Conservation (phyloP, 2,888 invertebrate genomes). For the Tiliacea aurago region DNA sequence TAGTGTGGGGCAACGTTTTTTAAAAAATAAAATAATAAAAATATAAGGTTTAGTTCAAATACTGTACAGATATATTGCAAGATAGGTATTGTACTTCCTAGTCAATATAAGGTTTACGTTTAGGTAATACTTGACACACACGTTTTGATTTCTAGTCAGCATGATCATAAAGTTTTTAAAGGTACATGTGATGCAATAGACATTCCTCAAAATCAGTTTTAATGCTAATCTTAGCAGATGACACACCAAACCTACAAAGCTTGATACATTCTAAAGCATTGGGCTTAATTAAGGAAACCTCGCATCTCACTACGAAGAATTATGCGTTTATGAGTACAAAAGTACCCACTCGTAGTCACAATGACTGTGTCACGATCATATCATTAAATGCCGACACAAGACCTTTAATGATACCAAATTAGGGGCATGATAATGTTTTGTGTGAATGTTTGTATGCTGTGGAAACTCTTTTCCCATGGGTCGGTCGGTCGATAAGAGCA, state of each 20-base stretch:
- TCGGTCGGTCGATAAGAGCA: background rate
- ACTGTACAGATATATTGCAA: too few species aligned
- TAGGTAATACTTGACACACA: too few species aligned
- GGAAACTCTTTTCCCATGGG: constrained; percentile 41
- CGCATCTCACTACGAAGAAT: constrained; percentile 42
- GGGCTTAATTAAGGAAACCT: constrained; percentile 37
- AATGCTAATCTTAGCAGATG: background rate
- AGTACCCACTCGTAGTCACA: constrained; percentile 27
- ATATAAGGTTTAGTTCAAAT: too few species aligned
- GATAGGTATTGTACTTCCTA: too few species aligned
- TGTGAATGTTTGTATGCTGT: constrained; percentile 23
- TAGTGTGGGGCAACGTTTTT: too few species aligned
- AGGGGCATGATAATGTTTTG: constrained; percentile 43
- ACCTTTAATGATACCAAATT: constrained; percentile 55
- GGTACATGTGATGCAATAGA: too few species aligned
- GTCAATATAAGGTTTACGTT: too few species aligned
- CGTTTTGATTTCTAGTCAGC: too few species aligned
- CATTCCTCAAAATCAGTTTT: too few species aligned
- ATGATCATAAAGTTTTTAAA: too few species aligned
- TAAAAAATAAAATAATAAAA: too few species aligned
- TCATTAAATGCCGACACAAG: constrained; percentile 55
- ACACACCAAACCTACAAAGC: constrained; percentile 3
- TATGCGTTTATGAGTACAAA: constrained; percentile 28
- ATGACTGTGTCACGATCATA: constrained; percentile 56
- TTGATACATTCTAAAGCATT: constrained; percentile 25